Conservation (phyloP, 2,113 vertebrate genomes). For the Manacus vitellinus region DNA sequence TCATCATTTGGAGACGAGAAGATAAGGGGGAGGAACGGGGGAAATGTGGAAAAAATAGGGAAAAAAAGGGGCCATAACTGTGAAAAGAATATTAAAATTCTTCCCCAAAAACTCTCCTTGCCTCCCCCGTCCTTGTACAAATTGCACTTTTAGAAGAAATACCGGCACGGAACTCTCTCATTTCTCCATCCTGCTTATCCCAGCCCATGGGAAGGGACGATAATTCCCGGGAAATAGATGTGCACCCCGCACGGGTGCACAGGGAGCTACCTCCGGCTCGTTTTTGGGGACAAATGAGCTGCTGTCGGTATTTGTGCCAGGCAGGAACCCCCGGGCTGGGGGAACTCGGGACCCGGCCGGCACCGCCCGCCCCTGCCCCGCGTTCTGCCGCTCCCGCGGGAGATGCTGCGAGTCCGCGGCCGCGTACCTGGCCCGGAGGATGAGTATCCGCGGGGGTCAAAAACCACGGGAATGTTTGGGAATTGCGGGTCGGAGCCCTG, state of each 20-base stretch:
- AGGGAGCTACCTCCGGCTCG: neutral
- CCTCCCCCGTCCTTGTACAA: neutral
- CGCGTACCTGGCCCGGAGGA: neutral
- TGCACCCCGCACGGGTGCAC: accelerated
- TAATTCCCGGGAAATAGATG: neutral
- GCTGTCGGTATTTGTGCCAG: neutral
- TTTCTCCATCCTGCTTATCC: neutral
- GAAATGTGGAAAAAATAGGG: neutral
- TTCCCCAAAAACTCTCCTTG: neutral
- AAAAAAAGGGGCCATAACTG: neutral
- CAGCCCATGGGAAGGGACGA: neutral
- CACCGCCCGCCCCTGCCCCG: neutral
- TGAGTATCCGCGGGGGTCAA: neutral
- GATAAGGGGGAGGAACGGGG: neutral
- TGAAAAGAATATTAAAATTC: neutral
- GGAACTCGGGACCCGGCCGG: neutral
- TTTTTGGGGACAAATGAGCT: neutral
- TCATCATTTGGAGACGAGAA: too few species aligned
- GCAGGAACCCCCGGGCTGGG: neutral
- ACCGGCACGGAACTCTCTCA: neutral
- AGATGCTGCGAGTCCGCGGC: neutral
- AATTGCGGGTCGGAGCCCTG: neutral
- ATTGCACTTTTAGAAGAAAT: neutral
- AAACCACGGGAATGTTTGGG: too few species aligned
- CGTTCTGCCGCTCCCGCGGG: neutral